A percentile compares a stretch with the other conserved stretches of the same genome.
These are phyloP conservation scores for Austrofundulus limnaeus DNA, from an alignment of 2,113 vertebrate genomes.

Conservation along the genomic window DNA sequence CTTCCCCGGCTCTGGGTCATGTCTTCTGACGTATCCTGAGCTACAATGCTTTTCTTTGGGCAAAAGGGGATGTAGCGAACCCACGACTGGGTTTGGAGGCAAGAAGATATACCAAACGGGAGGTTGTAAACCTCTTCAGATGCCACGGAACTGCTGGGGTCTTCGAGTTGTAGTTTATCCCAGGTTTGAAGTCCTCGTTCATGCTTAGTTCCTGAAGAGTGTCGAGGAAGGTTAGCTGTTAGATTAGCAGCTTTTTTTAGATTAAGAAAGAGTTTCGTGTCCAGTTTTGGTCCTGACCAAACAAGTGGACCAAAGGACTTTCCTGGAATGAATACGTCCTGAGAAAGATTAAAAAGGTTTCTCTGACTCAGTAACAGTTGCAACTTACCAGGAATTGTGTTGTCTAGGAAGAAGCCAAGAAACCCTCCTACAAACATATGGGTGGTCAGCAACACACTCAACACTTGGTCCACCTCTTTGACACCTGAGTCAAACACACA, in stretches of 20 bases:
- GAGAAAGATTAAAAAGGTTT: too few species aligned
- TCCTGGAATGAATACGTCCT: too few species aligned
- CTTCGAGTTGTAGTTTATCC: constrained; percentile 58
- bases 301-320: too few species aligned
- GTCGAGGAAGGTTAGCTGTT: background rate
- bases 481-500: constrained; percentile 75
- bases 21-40: background rate
- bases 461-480: constrained; percentile 87
- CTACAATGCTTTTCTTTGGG: constrained; percentile 44
- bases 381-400: constrained; percentile 89
- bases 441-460: constrained; percentile 89
- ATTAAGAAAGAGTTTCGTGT: too few species aligned
- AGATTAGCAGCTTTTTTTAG: background rate
- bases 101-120: constrained; percentile 82
- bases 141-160: background rate
- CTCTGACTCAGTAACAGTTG: background rate
- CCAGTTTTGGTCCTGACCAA: too few species aligned
- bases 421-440: constrained; percentile 93
- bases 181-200: constrained; percentile 81
- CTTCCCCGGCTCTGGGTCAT: background rate
- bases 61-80: constrained; percentile 79
- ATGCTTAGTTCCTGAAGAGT: constrained; percentile 74
- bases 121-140: constrained; percentile 78
- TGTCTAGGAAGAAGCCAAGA: constrained; percentile 90
- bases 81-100: constrained; percentile 69